Conservation (phyloP, 2,888 invertebrate species). For the Xylocampa areola region DNA sequence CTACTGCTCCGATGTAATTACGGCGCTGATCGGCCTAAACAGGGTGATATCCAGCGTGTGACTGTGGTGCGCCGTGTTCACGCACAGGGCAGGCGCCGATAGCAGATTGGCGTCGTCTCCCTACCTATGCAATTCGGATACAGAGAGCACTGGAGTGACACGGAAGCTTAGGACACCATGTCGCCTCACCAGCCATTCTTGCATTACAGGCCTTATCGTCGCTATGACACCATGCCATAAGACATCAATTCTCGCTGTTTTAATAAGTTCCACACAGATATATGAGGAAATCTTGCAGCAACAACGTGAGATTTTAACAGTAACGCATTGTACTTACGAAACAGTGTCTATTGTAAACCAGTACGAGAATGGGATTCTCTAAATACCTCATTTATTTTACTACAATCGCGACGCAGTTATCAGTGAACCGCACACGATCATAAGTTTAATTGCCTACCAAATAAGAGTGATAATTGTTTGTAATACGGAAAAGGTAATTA, state of each 20-base stretch:
- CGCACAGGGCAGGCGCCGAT: too few species aligned
- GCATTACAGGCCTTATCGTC: too few species aligned
- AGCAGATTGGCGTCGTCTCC: too few species aligned
- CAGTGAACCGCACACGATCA: conserved; percentile 23
- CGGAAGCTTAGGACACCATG: too few species aligned
- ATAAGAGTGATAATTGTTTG: conserved; percentile 28
- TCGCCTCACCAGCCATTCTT: too few species aligned
- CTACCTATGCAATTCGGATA: too few species aligned
- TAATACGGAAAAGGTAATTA: conserved; percentile 45
- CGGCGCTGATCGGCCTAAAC: too few species aligned
- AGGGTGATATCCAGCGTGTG: too few species aligned
- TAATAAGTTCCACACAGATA: conserved; percentile 19
- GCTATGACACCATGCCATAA: neutral
- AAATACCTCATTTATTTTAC: conserved; percentile 58
- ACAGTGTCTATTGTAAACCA: conserved; percentile 41
- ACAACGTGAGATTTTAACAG: conserved; percentile 45
- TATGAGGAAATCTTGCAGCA: conserved; percentile 37
- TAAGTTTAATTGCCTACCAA: conserved; percentile 5
- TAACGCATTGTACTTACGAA: conserved; percentile 39
- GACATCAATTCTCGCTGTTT: conserved; percentile 3
- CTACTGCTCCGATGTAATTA: too few species aligned
- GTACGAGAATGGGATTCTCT: conserved; percentile 52
- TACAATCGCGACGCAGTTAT: conserved; percentile 31
- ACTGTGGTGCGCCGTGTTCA: too few species aligned
- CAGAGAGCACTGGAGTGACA: too few species aligned